Evolutionary conservation across 1,140 invertebrate genomes (phyloP).

Genomic region (Plectrocnemia conspersa): DNA sequence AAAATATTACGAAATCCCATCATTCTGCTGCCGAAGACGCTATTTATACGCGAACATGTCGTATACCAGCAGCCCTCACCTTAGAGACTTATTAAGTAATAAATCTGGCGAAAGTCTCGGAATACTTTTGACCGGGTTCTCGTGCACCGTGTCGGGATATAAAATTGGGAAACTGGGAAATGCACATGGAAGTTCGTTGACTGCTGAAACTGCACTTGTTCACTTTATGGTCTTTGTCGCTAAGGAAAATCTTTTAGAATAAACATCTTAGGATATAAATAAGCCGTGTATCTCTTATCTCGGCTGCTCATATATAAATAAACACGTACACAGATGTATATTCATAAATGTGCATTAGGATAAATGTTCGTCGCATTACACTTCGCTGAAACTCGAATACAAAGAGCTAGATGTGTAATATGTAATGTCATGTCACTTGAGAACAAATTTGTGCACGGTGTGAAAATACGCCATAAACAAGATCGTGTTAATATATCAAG

Average conservation of each 20-base stretch:
- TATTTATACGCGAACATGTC: background rate
- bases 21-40: too few relatives aligned
- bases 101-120: slow-evolving; percentile 7
- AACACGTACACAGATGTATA: too few relatives aligned
- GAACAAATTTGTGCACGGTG: background rate
- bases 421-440: background rate
- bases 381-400: too few relatives aligned
- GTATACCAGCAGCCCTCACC: slow-evolving; percentile 1
- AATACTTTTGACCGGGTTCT: slow-evolving; percentile 3
- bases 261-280: background rate
- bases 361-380: too few relatives aligned
- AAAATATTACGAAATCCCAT: too few relatives aligned
- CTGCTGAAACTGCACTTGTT: slow-evolving; percentile 21
- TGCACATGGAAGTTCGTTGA: slow-evolving; percentile 18
- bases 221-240: slow-evolving; percentile 15
- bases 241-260: slow-evolving; percentile 11
- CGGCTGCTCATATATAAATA: too few relatives aligned
- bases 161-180: background rate
- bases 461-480: too few relatives aligned
- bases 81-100: slow-evolving; percentile 25
- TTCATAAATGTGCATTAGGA: too few relatives aligned
- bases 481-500: too few relatives aligned
- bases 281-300: too few relatives aligned
- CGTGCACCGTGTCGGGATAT: slow-evolving; percentile 3
- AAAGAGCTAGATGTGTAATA: slow-evolving; percentile 3